Evolutionary conservation across 2,888 invertebrate species (phyloP), one percentile per base, ranked within the genome.

Genomic region (Xylota sylvarum): DNA sequence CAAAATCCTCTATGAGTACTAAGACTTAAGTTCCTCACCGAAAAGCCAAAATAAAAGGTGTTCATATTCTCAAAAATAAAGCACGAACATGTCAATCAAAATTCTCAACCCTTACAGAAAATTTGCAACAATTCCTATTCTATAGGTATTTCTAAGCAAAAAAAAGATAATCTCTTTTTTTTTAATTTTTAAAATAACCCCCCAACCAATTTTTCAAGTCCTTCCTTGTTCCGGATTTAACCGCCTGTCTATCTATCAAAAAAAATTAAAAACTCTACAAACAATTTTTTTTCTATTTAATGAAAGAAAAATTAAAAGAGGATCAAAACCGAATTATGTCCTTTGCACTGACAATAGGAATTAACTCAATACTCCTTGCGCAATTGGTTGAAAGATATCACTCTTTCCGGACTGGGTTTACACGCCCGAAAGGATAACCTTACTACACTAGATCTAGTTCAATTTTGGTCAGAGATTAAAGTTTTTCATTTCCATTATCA

Each of bases 371-470:
- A 14, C 52, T 70, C 62, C 27, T 30, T 72, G 32, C 50, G 40
- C 70, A 64, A 72, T 79, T 72, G 79, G 27, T 79, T 76, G 56
- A 65, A 67, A 58, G 37, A 23, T 19, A 52, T 64, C 73, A 17
- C 30, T 17, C 27, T 30, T 55, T 40, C 32, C 6, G 12, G 19
- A 19, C 65, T 79, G 43, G 55, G 23, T 52, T 84, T 73, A 84
- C 43, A 74, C 58, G 80, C 74, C 80, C 43, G 69, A 80, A 56
- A 46, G 64, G 52, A 52, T 58, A 84, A 35, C 48, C 50, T 50
- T 50, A 64, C 67, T 50, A 64, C 67, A 89, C 89, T 89, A 89
- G 89, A 90, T 90, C 90, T 89, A 89, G 89, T 90, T 91, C 64
- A 83, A 87, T 88, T 88, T 87, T 81, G 88, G 88, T 87, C 62